phyloP scores from a whole-genome alignment of 1,140 invertebrate genomes.

The Tetramorium simillimum region DNA sequence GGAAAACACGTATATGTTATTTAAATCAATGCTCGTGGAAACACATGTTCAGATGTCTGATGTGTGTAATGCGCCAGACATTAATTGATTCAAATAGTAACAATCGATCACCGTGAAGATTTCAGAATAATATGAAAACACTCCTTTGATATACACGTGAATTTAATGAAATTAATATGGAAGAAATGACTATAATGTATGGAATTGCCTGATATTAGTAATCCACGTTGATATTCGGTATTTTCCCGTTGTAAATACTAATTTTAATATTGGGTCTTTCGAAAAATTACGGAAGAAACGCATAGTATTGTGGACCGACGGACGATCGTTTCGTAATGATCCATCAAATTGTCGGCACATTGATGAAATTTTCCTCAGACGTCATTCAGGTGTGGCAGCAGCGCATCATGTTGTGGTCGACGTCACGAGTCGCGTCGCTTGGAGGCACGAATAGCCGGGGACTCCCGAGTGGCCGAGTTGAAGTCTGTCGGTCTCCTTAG shows the following conservation, averaged over 20 bases:
- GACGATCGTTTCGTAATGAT: background rate
- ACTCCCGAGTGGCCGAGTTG: conserved; percentile 46
- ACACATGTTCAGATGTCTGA: background rate
- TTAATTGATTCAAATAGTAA: background rate
- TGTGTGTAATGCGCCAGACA: background rate
- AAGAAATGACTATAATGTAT: background rate
- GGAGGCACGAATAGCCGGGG: conserved; percentile 32
- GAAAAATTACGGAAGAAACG: background rate
- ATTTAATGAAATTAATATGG: background rate
- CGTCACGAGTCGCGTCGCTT: conserved; percentile 44
- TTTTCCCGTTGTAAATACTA: background rate
- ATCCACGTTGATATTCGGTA: background rate
- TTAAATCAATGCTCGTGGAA: background rate
- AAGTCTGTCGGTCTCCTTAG: conserved; percentile 40
- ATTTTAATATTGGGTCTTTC: background rate
- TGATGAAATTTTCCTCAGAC: conserved; percentile 43
- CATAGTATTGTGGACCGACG: background rate
- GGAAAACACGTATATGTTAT: background rate
- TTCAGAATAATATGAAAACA: background rate
- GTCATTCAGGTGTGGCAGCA: conserved; percentile 17
- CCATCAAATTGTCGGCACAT: no score
- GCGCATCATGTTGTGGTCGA: background rate
- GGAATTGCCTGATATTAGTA: background rate
- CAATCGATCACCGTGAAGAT: background rate
- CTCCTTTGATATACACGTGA: background rate